Evolutionary conservation across 2,888 invertebrate genomes (phyloP), one percentile per base, ranked within the genome.

Genomic region (Prenolepis imparis): DNA sequence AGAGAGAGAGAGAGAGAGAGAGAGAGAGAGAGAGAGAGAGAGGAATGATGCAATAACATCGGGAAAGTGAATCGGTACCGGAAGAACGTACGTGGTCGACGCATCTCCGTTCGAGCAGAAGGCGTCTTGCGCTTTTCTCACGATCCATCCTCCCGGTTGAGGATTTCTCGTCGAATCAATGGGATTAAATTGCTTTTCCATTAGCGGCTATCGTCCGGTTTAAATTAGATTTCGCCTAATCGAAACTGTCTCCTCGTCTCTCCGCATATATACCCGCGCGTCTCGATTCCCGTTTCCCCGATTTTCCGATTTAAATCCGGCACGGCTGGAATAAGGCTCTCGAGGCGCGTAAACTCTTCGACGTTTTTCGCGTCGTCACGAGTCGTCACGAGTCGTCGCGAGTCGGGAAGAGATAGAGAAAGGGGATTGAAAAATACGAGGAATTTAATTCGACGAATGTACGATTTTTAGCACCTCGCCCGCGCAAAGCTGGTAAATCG

Each of bases 161-260:
- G 85, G 82, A 83, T 84, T 87, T 82, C 83, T 89, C 87, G 87
- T 90, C 87, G 89, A 88, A 89, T 87, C 89, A 88, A 89, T 86
- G 85, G 89, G 87, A 87, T 86, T 63, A 89, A 91, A 91, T 90
- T 85, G 90, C 87, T 88, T 91, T 91, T 89, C 90, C 91, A 90
- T 91, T 87, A 89, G 87, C 84, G 78, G 68, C 83, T 86, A 84
- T 87, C 74, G 80, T 64, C 75, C 59, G 67, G 72, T 82, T 82
- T 70, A 86, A 77, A 84, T 89, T 84, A 83, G 86, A 84, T 87
- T 88, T 84, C 59, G 66, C 15, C 74, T 52, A 82, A 86, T 84
- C 86, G 84, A 66, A 84, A 57, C 52, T 44, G 55, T 28, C n/a
- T 72, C 77, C 70, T 64, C 66, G 39, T 77, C 77, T 77, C 59